Conservation (phyloP, 2,888 invertebrate species). For the Nymphalis urticae region DNA sequence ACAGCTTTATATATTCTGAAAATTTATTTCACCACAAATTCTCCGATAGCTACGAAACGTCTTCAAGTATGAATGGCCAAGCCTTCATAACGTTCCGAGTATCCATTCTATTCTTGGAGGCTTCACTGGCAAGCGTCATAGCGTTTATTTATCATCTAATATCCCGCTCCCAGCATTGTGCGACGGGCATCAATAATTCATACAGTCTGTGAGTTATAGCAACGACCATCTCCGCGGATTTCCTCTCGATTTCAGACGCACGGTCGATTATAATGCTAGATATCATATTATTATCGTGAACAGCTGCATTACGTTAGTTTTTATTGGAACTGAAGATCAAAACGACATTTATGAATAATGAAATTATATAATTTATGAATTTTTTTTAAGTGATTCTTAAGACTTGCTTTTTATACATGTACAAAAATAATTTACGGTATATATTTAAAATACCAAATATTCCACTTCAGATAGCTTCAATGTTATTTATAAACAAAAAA, state of each 20-base stretch:
- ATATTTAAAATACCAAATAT: too few species aligned
- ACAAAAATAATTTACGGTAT: too few species aligned
- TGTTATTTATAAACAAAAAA: too few species aligned
- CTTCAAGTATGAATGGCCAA: constrained; percentile 31
- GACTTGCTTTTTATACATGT: background rate
- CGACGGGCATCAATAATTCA: constrained; percentile 69
- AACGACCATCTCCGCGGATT: constrained; percentile 59
- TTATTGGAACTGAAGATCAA: constrained; percentile 5
- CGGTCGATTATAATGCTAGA: constrained; percentile 29
- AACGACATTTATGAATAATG: background rate
- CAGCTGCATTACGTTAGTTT: constrained; percentile 7
- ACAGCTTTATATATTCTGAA: constrained; percentile 3
- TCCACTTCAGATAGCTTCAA: too few species aligned
- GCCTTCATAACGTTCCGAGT: constrained; percentile 27
- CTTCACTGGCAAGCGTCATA: constrained; percentile 39
- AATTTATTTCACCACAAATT: constrained; percentile 27
- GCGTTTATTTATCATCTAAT: constrained; percentile 50
- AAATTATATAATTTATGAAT: background rate
- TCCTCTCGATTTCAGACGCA: constrained; percentile 51
- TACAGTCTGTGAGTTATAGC: constrained; percentile 62
- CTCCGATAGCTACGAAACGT: constrained; percentile 19
- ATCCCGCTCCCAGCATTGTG: constrained; percentile 45
- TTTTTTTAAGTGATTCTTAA: background rate
- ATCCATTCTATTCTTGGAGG: constrained; percentile 41
- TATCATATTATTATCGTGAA: constrained; percentile 28